phyloP scores from a whole-genome alignment of 2,888 invertebrate species.

The Sussaba pulchella region DNA sequence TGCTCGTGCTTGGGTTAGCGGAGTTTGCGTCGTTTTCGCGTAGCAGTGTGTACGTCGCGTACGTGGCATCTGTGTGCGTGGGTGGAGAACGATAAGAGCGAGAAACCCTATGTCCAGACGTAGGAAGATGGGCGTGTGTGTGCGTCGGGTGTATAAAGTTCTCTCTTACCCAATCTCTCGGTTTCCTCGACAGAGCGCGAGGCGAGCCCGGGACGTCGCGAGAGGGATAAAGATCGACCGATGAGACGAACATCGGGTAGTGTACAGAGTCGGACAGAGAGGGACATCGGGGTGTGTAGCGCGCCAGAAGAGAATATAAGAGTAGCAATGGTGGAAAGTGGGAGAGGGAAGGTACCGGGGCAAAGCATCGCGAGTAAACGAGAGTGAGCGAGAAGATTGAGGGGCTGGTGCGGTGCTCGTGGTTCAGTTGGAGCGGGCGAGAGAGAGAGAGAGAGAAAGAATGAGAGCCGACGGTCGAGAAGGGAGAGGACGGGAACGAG shows the following conservation, averaged over 20 bases:
- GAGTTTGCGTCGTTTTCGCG: slow-evolving; percentile 42
- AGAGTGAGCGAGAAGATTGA: slow-evolving; percentile 55
- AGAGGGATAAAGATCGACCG: slow-evolving; percentile 49
- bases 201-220: slow-evolving; percentile 48
- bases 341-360: slow-evolving; percentile 22
- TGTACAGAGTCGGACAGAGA: slow-evolving; percentile 35
- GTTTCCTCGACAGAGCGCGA: slow-evolving; percentile 38
- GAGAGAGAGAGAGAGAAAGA: slow-evolving; percentile 59
- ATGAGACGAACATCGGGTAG: slow-evolving; percentile 50
- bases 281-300: slow-evolving; percentile 6
- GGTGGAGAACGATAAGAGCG: slow-evolving; percentile 4
- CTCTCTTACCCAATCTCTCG: slow-evolving; percentile 33
- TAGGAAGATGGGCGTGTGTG: too few species aligned
- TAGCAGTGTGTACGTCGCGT: slow-evolving; percentile 26
- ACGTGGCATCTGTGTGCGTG: background rate
- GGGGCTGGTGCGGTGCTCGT: slow-evolving; percentile 35
- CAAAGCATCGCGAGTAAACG: slow-evolving; percentile 58
- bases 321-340: slow-evolving; percentile 17
- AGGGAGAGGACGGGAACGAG: slow-evolving; percentile 63
- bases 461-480: slow-evolving; percentile 27
- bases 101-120: slow-evolving; percentile 20
- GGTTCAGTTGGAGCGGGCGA: slow-evolving; percentile 42
- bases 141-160: slow-evolving; percentile 1
- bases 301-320: slow-evolving; percentile 30
- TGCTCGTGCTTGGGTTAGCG: slow-evolving; percentile 27